Base-by-base conservation (phyloP, 2,888 invertebrate genomes). In the Iphiclides podalirius region DNA sequence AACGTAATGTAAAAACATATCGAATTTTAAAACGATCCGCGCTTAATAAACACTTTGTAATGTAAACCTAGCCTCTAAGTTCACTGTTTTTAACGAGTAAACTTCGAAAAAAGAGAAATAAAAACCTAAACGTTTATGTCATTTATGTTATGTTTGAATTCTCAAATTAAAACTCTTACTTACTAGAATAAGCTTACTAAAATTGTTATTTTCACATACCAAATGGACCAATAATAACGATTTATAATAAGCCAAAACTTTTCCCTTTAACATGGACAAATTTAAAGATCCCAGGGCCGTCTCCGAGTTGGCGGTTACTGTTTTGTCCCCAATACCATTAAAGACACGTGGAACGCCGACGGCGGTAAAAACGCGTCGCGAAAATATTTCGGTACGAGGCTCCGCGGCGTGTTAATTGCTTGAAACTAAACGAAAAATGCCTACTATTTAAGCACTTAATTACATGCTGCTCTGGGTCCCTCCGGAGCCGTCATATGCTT, bases 371-470 rank as follows among this genome's bases (percentile, higher is more conserved):
- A 62, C 60, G 61, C 64, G 61, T 59, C 59, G 60, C 54, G 44
- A 36, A 61, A 54, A 60, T 60, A 65, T 65, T 65, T 59, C 51
- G 58, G 61, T 57, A 60, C 61, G 64, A 57, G 59, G 47, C 57
- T 58, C 57, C 52, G 42, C 52, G 50, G 55, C 50, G 35, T 50
- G 41, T 46, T 51, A 45, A 51, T 51, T 51, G 51, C 61, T 54
- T 57, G 57, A 59, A 57, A 62, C 54, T 54, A 52, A 52, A 52
- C 47, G 55, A 56, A 63, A 64, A 59, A 65, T 61, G 55, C 55
- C 47, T 46, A 56, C 57, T 57, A 58, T 63, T 66, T 64, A 64
- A 66, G 63, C 61, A 62, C 66, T 66, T 66, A 66, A 51, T 45
- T 51, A 51, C 41, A 36, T 12, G 20, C 41, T 31, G 33, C 40